These are phyloP conservation scores for Orthochromis indermauri DNA, from an alignment of 2,113 vertebrate species.

Conservation along the genomic window DNA sequence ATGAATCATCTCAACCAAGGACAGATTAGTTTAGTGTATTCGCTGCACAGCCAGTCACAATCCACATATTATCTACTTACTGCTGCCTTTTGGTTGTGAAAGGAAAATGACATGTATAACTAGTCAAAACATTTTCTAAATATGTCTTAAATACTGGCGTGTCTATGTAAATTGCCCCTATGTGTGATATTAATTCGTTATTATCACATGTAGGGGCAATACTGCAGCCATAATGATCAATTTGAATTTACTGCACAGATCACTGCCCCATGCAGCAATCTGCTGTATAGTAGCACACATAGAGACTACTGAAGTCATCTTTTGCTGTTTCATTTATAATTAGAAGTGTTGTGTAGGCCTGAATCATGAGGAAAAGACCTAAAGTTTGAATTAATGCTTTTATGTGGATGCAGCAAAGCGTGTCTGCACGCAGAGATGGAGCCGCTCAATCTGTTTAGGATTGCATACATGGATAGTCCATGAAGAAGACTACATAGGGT, in stretches of 20 bases:
- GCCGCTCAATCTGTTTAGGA: not conserved
- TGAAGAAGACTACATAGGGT: not conserved
- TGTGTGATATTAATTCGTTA: not conserved
- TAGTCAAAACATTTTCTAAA: not conserved
- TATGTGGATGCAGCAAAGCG: not conserved
- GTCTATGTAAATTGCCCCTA: not conserved
- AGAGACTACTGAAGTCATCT: not conserved
- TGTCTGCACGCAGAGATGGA: not conserved
- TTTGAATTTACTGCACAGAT: not conserved
- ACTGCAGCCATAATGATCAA: not conserved
- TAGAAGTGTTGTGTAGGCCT: not conserved
- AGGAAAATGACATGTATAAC: not conserved
- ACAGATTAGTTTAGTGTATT: not conserved
- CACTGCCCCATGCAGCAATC: not conserved
- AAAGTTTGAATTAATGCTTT: not conserved
- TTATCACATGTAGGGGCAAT: not conserved
- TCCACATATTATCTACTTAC: not conserved
- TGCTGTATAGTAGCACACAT: not conserved
- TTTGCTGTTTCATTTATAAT: not conserved
- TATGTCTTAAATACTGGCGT: not conserved
- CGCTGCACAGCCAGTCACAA: not conserved
- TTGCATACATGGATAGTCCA: not conserved
- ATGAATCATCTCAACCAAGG: not conserved
- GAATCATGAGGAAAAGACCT: not conserved
- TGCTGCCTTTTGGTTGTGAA: not conserved